Evolutionary conservation across 2,797 vertebrate genomes (phyloP).

Genomic region (Microctenopoma stevenorrisi): DNA sequence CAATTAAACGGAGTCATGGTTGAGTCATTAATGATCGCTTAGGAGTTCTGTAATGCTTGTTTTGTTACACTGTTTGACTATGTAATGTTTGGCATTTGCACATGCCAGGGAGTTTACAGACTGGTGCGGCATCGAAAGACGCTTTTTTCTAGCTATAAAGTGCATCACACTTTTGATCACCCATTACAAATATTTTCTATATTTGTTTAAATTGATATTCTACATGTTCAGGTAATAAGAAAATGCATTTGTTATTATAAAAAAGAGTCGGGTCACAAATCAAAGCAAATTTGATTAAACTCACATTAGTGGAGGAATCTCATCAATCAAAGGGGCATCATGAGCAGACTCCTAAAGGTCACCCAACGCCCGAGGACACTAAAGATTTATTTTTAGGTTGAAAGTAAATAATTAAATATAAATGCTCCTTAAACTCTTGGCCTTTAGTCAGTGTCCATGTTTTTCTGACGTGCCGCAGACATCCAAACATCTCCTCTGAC

Average conservation of each 20-base stretch:
- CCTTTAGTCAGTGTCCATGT: conserved; percentile 55
- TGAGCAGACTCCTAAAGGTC: conserved; percentile 52
- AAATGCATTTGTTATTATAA: background rate
- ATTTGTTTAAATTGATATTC: background rate
- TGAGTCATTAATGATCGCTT: conserved; percentile 26
- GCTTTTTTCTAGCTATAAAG: background rate
- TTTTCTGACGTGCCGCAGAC: conserved; percentile 48
- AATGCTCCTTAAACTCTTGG: conserved; percentile 39
- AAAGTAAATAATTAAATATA: conserved; percentile 58
- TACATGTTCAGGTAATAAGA: conserved; percentile 1
- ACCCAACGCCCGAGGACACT: conserved; percentile 21
- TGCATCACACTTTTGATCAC: background rate
- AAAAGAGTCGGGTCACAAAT: conserved; percentile 27
- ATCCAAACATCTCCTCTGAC: conserved; percentile 37
- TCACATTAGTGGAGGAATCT: conserved; percentile 57
- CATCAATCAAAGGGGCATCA: conserved; percentile 58
- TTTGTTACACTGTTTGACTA: conserved; percentile 19
- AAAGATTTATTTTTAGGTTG: conserved; percentile 53
- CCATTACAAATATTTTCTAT: background rate
- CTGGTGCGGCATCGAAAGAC: background rate
- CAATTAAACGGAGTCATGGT: conserved; percentile 42
- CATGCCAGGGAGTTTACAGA: conserved; percentile 8
- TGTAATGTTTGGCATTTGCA: conserved; percentile 41
- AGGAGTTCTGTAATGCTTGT: conserved; percentile 9
- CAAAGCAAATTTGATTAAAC: conserved; percentile 57